These are phyloP conservation scores for Aradophagus sp. DNA, from an alignment of 1,140 invertebrate species.

Conservation along the genomic window DNA sequence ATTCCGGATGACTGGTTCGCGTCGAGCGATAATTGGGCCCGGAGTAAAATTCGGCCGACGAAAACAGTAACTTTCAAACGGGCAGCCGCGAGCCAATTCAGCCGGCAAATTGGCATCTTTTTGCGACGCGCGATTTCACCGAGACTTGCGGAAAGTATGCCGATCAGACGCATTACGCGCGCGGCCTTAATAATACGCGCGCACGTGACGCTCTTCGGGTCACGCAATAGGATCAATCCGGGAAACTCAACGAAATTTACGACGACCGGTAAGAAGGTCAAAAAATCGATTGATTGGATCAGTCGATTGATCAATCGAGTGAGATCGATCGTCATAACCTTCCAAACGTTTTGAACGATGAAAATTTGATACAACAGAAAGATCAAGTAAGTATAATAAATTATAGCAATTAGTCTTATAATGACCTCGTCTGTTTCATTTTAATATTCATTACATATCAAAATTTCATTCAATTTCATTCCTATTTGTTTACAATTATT, in stretches of 20 bases:
- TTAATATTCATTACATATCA: too few relatives aligned
- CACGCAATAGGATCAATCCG: conserved; percentile 40
- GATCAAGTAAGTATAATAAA: too few relatives aligned
- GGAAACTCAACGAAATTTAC: conserved; percentile 15
- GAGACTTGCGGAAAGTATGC: conserved; percentile 48
- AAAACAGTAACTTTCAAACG: conserved; percentile 54
- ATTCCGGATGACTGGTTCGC: conserved; percentile 22
- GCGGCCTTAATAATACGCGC: conserved; percentile 51
- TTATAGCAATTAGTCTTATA: too few relatives aligned
- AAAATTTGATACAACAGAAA: too few relatives aligned
- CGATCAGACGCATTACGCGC: conserved; percentile 47
- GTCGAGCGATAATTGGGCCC: conserved; percentile 28
- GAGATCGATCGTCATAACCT: too few relatives aligned
- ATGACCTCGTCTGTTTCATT: too few relatives aligned
- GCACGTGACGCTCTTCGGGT: conserved; percentile 46
- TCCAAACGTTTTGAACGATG: too few relatives aligned
- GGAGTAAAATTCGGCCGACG: conserved; percentile 40
- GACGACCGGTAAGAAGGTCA: too few relatives aligned
- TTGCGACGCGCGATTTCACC: conserved; percentile 44
- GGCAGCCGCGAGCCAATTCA: conserved; percentile 33
- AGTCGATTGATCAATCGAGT: too few relatives aligned
- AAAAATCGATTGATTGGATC: too few relatives aligned
- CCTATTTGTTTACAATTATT: too few relatives aligned
- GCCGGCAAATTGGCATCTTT: conserved; percentile 22
- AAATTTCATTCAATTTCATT: too few relatives aligned